Percentiles rank a stretch among this genome's conserved stretches.
Evolutionary conservation across 2,113 vertebrate species (phyloP).

Genomic region (Pseudorasbora parva): DNA sequence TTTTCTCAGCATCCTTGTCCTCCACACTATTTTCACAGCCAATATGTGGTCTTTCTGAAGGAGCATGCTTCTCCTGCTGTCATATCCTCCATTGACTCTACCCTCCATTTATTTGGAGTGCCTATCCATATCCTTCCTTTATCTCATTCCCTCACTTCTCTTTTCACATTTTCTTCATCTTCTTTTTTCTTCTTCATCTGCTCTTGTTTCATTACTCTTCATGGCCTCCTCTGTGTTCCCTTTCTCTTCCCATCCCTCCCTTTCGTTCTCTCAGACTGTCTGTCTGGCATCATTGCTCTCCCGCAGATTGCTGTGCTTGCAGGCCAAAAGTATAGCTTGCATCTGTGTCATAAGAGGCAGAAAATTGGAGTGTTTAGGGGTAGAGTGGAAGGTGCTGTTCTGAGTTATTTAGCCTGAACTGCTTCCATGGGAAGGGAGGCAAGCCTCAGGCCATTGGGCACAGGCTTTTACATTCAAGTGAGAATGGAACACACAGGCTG

Average conservation of each 20-base stretch:
- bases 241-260: slow-evolving; percentile 32
- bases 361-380: slow-evolving; percentile 55
- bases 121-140: slow-evolving; percentile 20
- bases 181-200: background rate
- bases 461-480: slow-evolving; percentile 49
- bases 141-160: slow-evolving; percentile 26
- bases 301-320: slow-evolving; percentile 62
- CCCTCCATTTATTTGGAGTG: slow-evolving; percentile 1
- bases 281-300: slow-evolving; percentile 61
- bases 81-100: background rate
- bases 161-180: slow-evolving; percentile 20
- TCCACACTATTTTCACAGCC: slow-evolving; percentile 4
- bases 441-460: slow-evolving; percentile 36
- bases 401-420: slow-evolving; percentile 60
- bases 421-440: slow-evolving; percentile 57
- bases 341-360: slow-evolving; percentile 67
- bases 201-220: slow-evolving; percentile 36
- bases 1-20: slow-evolving; percentile 13
- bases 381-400: slow-evolving; percentile 57
- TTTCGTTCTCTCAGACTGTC: slow-evolving; percentile 38
- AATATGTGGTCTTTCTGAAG: slow-evolving; percentile 34
- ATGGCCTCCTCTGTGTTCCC: slow-evolving; percentile 6
- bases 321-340: slow-evolving; percentile 62
- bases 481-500: slow-evolving; percentile 44
- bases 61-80: slow-evolving; percentile 27